Conservation (phyloP, 2,797 vertebrate species). For the Enteromius mattozi region DNA sequence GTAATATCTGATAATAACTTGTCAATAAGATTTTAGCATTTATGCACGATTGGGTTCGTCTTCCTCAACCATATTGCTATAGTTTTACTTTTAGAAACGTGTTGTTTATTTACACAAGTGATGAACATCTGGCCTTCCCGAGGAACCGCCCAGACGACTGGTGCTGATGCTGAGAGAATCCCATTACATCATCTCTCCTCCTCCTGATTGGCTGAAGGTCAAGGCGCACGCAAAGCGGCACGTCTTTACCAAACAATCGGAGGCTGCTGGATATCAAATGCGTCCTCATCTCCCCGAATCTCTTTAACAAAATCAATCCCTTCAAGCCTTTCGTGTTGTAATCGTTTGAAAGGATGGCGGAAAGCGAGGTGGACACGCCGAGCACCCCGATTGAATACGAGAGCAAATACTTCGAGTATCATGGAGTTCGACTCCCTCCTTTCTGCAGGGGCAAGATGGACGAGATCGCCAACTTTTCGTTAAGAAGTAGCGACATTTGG, state of each 20-base stretch:
- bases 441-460: conserved; percentile 99
- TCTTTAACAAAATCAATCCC: not conserved
- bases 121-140: not conserved
- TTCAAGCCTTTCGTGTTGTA: conserved; percentile 4
- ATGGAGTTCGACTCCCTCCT: conserved; percentile 94
- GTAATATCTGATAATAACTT: no score
- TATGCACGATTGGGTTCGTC: no score
- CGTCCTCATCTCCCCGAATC: conserved; percentile 5
- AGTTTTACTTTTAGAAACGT: conserved; percentile 1
- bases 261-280: conserved; percentile 25
- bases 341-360: conserved; percentile 85
- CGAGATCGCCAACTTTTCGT: conserved; percentile 93
- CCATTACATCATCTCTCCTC: conserved; percentile 79
- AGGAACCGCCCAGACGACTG: conserved; percentile 56
- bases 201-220: conserved; percentile 73
- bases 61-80: no score
- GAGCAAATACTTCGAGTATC: conserved; percentile 98
- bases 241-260: conserved; percentile 60
- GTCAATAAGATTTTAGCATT: no score
- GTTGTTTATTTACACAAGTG: conserved; percentile 24
- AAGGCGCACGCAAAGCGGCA: conserved; percentile 59
- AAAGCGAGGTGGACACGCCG: conserved; percentile 95
- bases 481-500: conserved; percentile 95
- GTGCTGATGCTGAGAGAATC: conserved; percentile 79
- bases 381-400: conserved; percentile 97